Conservation (phyloP, 1,140 invertebrate genomes). For the Drosophila arizonae region DNA sequence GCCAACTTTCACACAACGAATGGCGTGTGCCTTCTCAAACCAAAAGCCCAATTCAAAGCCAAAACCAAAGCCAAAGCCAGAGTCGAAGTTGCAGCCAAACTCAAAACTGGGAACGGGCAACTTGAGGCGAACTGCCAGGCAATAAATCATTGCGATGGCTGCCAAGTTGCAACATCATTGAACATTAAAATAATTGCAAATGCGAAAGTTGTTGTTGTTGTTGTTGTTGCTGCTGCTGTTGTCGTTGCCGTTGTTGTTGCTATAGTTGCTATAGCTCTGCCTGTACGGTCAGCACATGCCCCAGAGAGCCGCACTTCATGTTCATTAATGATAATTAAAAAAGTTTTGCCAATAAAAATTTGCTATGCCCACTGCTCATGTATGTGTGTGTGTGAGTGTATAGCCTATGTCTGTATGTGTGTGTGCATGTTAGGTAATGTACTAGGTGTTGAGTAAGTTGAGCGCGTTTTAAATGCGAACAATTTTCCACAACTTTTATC, state of each 20-base stretch:
- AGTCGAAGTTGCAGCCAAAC: constrained; percentile 11
- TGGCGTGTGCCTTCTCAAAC: constrained; percentile 14
- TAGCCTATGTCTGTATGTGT: background rate
- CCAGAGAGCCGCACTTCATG: constrained; percentile 32
- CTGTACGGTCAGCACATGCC: constrained; percentile 36
- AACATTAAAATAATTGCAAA: constrained; percentile 78
- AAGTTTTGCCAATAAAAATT: constrained; percentile 64
- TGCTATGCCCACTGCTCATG: constrained; percentile 36
- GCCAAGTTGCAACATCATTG: constrained; percentile 71
- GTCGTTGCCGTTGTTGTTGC: constrained; percentile 10
- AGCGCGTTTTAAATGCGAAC: constrained; percentile 15
- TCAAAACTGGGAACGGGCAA: constrained; percentile 10
- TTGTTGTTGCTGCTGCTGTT: constrained; percentile 44
- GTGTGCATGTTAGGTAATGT: constrained; percentile 11
- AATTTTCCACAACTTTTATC: constrained; percentile 1
- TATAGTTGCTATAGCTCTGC: constrained; percentile 7
- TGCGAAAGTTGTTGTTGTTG: constrained; percentile 59
- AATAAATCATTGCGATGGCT: constrained; percentile 74
- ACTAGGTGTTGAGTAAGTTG: constrained; percentile 13
- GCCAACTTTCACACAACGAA: constrained; percentile 63
- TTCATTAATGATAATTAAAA: constrained; percentile 80
- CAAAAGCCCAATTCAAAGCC: background rate
- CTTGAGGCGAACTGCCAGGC: constrained; percentile 37
- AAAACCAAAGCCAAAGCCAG: background rate
- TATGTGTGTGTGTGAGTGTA: constrained; percentile 26